phyloP scores from a whole-genome alignment of 2,888 invertebrate species.

The Thymelicus acteon region DNA sequence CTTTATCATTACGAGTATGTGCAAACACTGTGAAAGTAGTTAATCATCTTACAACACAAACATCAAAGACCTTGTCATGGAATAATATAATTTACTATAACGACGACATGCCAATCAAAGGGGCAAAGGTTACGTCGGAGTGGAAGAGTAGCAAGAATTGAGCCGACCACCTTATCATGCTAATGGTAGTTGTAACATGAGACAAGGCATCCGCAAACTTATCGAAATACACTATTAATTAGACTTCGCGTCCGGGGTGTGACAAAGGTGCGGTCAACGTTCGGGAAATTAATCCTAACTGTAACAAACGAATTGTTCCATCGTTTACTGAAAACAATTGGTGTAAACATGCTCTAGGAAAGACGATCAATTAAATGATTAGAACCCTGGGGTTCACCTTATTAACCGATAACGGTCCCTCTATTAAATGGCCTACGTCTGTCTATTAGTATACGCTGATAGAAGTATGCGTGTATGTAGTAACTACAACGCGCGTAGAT shows the following conservation, averaged over 20 bases:
- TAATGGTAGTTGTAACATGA: constrained; percentile 75
- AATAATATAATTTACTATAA: constrained; percentile 59
- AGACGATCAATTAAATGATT: constrained; percentile 73
- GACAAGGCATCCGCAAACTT: constrained; percentile 57
- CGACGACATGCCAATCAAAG: constrained; percentile 56
- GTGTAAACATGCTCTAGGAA: constrained; percentile 67
- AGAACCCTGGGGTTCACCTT: constrained; percentile 67
- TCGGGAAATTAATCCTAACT: constrained; percentile 80
- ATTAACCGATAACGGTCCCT: constrained; percentile 59
- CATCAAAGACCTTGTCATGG: constrained; percentile 55
- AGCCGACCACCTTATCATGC: constrained; percentile 60
- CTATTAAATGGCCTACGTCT: background rate
- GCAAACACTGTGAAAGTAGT: constrained; percentile 43
- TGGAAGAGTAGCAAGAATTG: constrained; percentile 41
- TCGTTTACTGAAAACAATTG: constrained; percentile 66
- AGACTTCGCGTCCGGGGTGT: constrained; percentile 67
- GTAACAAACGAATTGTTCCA: constrained; percentile 60
- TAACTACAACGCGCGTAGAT: no score
- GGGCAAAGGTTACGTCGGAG: constrained; percentile 59
- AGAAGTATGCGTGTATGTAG: no score
- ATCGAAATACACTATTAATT: constrained; percentile 81
- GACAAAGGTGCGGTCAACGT: constrained; percentile 78
- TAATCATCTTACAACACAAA: constrained; percentile 60
- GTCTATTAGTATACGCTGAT: background rate
- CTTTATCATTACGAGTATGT: constrained; percentile 8